Evolutionary conservation across 2,888 invertebrate species (phyloP).

Genomic region (Rhaphigaster nebulosa): DNA sequence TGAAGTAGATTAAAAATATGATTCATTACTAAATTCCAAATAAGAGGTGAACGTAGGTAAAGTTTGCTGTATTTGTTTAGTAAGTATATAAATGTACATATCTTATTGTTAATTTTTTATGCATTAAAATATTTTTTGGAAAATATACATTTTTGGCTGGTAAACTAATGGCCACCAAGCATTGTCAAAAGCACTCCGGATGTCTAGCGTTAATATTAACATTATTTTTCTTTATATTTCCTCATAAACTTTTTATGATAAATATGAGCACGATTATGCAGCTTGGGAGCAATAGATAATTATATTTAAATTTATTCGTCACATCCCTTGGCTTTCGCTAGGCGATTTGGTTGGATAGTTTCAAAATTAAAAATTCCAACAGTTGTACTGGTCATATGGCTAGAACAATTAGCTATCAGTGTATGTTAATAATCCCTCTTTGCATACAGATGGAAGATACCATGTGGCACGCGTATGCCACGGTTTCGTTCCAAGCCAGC

Average conservation of each 20-base stretch:
- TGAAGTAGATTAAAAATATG: no score
- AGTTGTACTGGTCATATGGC: conserved; percentile 39
- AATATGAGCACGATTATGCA: neutral
- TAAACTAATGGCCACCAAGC: no score
- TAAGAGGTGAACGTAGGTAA: no score
- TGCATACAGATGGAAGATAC: conserved; percentile 30
- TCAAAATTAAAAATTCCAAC: conserved; percentile 33
- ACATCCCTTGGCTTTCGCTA: neutral
- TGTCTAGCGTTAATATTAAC: no score
- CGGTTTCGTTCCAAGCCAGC: conserved; percentile 31
- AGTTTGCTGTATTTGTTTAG: no score
- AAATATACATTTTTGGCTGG: no score
- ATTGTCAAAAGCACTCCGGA: no score
- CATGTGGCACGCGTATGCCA: conserved; percentile 45
- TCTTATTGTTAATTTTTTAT: no score
- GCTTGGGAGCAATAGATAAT: neutral
- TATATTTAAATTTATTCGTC: conserved; percentile 18
- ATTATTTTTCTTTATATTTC: neutral
- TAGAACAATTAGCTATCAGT: conserved; percentile 15
- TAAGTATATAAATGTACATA: no score
- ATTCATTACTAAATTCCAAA: no score
- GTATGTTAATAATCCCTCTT: conserved; percentile 23
- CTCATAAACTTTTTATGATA: neutral
- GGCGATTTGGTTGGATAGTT: neutral
- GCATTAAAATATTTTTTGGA: no score